Conservation (phyloP, 2,797 vertebrate species). For the Oceanodroma leucorhoa region DNA sequence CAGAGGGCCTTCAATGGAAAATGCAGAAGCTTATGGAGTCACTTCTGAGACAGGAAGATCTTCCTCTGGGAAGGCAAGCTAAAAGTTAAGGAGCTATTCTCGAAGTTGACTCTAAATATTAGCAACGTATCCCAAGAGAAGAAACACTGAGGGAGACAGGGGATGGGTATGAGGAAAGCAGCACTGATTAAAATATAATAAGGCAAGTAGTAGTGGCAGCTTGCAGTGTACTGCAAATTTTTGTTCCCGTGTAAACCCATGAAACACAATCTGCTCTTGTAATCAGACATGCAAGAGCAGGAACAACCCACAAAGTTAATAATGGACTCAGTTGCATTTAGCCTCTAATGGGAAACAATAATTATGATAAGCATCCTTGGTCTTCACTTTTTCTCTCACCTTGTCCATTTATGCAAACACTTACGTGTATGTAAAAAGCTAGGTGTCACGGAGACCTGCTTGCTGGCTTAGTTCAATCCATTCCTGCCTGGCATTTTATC, state of each 20-base stretch:
- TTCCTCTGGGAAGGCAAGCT: background rate
- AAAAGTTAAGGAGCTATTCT: background rate
- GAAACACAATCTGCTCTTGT: background rate
- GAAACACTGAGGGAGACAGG: background rate
- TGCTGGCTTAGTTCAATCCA: background rate
- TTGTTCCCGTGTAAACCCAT: rapidly evolving
- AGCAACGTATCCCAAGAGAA: background rate
- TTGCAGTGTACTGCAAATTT: background rate
- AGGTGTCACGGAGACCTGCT: background rate
- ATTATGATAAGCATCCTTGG: background rate
- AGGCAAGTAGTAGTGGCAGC: background rate
- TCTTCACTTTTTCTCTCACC: background rate
- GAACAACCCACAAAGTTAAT: background rate
- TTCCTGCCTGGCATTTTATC: background rate
- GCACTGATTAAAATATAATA: background rate
- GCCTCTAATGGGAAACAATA: background rate
- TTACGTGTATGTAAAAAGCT: background rate
- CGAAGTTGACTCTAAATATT: background rate
- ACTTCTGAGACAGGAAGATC: background rate
- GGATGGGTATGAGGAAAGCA: background rate
- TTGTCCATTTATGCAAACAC: background rate
- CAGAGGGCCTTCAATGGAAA: background rate
- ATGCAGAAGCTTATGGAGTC: background rate
- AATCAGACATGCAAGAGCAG: background rate
- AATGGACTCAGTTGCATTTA: background rate